Base-by-base conservation (phyloP, 2,888 invertebrate genomes). In the Papilio demoleus region DNA sequence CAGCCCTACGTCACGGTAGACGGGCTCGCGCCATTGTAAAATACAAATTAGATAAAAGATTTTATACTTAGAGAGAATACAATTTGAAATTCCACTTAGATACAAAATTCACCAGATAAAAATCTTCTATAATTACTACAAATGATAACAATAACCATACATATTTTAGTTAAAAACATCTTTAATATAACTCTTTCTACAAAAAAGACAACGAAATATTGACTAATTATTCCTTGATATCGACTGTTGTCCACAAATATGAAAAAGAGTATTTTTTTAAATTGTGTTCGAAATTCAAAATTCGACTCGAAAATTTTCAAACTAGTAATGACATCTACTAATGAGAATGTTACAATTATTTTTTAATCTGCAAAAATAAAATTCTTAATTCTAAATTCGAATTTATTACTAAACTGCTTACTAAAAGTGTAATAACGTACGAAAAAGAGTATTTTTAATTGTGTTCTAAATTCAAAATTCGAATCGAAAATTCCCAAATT, bases 1-100 rank as follows among this genome's bases (percentile, higher is more conserved):
- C 71, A 62, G 71, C 76, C 76, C 77, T 71, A 66, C 58, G 67
- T 70, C 71, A 71, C 31, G 24, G 62, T 42, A 56, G 66, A 63
- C 62, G 59, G 14, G 60, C 56, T 31, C 40, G 31, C 64, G 24
- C 47, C 17, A 60, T 65, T 60, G 34, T 47, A 64, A 53, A 68
- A 58, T 56, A 31, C 27, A 53, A 59, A 70, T n/a, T 27, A 63
- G 31, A 38, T 59, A 40, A 60, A 65, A 56, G 24, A 38, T 31
- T 38, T 53, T 14, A 2, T 24, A 50, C 14, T 27, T 27, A n/a
- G 8, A 22, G 47, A 22, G 19, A 53, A 53, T 53, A 53, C 8
- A 53, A 50, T 50, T 50, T 50, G 0, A 5, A 50, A 50, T 24
- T 11, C 47, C n/a, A 40, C 1, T 24, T 8, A 11, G 9, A 2